These are phyloP conservation scores for Pteronura brasiliensis DNA, from an alignment of 2,113 vertebrate genomes.

Conservation along the genomic window DNA sequence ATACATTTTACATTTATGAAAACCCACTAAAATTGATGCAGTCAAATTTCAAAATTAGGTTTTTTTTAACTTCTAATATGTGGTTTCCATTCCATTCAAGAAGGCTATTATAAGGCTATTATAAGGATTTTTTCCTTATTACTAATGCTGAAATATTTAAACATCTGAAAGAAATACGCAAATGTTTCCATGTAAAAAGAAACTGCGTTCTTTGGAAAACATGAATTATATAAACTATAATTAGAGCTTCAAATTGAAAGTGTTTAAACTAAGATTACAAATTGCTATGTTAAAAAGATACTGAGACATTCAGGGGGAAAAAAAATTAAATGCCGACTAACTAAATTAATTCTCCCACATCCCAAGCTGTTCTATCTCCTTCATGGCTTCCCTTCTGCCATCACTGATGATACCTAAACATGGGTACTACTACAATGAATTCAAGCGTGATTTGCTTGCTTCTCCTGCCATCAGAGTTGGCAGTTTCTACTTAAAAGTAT, in stretches of 20 bases:
- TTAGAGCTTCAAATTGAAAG: conserved; percentile 64
- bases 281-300: conserved; percentile 63
- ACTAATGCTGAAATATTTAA: conserved; percentile 67
- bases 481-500: neutral
- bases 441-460: neutral
- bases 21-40: conserved; percentile 43
- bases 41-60: conserved; percentile 53
- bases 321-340: conserved; percentile 40
- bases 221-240: conserved; percentile 74
- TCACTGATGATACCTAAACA: neutral
- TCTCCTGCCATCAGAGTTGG: neutral
- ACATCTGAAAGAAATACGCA: conserved; percentile 64
- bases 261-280: conserved; percentile 72
- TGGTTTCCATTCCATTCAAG: conserved; percentile 60
- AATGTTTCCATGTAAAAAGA: conserved; percentile 58
- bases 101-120: conserved; percentile 61
- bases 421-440: neutral
- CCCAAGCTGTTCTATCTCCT: neutral
- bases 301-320: neutral
- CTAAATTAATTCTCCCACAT: conserved; percentile 52
- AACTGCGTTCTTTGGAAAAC: conserved; percentile 58
- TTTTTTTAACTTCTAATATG: conserved; percentile 55
- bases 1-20: conserved; percentile 57
- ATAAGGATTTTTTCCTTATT: conserved; percentile 36
- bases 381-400: neutral